phyloP scores from a whole-genome alignment of 2,113 vertebrate genomes.

The Nettapus auritus region DNA sequence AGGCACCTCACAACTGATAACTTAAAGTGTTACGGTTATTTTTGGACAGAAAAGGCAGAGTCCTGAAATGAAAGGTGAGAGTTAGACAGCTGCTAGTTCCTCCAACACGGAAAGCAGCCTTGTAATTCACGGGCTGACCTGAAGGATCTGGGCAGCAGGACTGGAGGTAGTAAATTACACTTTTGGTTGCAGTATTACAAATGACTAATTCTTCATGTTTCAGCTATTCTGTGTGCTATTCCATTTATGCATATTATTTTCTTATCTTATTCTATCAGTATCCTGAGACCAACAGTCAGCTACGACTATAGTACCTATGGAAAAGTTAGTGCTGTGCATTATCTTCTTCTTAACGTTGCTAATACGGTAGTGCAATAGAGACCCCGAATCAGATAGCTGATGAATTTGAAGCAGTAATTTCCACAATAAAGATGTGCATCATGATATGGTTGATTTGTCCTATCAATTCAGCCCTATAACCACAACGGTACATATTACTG shows the following conservation, averaged over 20 bases:
- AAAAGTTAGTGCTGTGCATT: neutral
- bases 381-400: neutral
- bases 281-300: neutral
- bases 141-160: neutral
- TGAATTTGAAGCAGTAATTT: neutral
- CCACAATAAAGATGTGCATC: neutral
- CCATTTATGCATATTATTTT: neutral
- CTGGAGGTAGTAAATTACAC: neutral
- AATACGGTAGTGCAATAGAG: neutral
- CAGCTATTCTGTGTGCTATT: neutral
- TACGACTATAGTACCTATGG: neutral
- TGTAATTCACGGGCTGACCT: fast-evolving
- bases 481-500: neutral
- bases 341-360: fast-evolving
- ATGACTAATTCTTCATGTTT: neutral
- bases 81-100: neutral
- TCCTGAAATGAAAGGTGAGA: neutral
- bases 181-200: neutral
- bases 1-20: neutral
- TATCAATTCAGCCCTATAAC: neutral
- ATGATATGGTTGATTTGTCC: neutral
- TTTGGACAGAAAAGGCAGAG: neutral
- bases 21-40: neutral
- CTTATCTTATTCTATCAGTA: neutral
- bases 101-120: neutral